Evolutionary conservation across 2,797 vertebrate genomes (phyloP).

Genomic region (Leptodactylus fallax): DNA sequence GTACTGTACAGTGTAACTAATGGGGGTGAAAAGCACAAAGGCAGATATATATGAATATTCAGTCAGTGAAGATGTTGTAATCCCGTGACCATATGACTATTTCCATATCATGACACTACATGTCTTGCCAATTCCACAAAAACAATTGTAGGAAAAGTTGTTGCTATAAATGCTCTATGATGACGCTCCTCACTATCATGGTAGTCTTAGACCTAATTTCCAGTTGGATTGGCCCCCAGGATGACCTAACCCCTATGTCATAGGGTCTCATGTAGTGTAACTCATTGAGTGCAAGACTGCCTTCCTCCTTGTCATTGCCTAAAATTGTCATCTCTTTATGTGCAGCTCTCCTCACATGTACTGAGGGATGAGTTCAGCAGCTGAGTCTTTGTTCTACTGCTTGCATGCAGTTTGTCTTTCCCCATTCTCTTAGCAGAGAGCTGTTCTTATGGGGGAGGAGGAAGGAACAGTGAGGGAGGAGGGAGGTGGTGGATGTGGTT

Average conservation of each 20-base stretch:
- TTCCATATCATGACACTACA: no score
- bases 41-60: not conserved
- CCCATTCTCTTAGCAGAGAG: not conserved
- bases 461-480: not conserved
- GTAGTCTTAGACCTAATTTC: no score
- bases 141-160: not conserved
- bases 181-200: no score
- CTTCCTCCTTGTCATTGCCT: not conserved
- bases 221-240: no score
- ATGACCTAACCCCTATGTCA: no score
- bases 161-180: not conserved
- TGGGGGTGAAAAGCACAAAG: not conserved
- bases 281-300: no score
- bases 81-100: not conserved
- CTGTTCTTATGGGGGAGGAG: slow-evolving; percentile 26
- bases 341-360: not conserved
- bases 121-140: no score
- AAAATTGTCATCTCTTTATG: slow-evolving; percentile 38
- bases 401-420: slow-evolving; percentile 11
- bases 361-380: not conserved
- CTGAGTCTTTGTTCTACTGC: not conserved
- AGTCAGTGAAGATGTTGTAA: not conserved
- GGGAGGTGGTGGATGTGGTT: not conserved
- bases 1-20: not conserved
- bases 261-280: no score